Evolutionary conservation across 2,113 vertebrate genomes (phyloP).

Genomic region (Equus quagga): DNA sequence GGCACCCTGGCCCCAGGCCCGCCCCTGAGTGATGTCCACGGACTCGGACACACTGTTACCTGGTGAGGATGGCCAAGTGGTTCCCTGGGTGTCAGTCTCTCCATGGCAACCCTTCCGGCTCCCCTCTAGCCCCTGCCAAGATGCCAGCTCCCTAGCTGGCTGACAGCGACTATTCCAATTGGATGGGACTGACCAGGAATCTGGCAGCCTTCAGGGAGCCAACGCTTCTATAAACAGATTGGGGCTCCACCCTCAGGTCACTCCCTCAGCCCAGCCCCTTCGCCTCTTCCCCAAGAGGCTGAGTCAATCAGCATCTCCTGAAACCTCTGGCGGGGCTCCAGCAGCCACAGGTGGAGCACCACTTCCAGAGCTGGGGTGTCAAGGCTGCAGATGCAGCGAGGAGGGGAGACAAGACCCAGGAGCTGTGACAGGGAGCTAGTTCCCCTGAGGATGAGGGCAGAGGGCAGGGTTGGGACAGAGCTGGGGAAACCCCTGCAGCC

Average conservation of each 20-base stretch:
- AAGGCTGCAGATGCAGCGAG: neutral
- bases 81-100: slow-evolving; percentile 20
- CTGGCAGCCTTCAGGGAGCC: neutral
- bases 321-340: slow-evolving; percentile 53
- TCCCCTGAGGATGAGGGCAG: neutral
- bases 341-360: neutral
- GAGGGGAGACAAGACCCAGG: neutral
- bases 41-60: slow-evolving; percentile 55
- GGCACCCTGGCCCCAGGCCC: neutral
- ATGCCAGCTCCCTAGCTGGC: neutral
- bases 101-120: slow-evolving; percentile 37
- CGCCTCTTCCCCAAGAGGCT: neutral
- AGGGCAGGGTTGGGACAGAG: neutral
- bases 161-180: neutral
- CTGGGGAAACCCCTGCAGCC: neutral
- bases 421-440: neutral
- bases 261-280: slow-evolving; percentile 22
- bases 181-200: neutral
- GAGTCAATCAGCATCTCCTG: slow-evolving; percentile 65
- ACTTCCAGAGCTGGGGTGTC: neutral
- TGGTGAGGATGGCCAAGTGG: slow-evolving; percentile 53
- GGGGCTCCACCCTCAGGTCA: slow-evolving; percentile 62
- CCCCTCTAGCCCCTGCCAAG: neutral
- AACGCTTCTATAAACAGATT: slow-evolving; percentile 68
- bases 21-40: neutral